Conservation (phyloP, 2,888 invertebrate genomes). For the Yponomeuta cagnagella region DNA sequence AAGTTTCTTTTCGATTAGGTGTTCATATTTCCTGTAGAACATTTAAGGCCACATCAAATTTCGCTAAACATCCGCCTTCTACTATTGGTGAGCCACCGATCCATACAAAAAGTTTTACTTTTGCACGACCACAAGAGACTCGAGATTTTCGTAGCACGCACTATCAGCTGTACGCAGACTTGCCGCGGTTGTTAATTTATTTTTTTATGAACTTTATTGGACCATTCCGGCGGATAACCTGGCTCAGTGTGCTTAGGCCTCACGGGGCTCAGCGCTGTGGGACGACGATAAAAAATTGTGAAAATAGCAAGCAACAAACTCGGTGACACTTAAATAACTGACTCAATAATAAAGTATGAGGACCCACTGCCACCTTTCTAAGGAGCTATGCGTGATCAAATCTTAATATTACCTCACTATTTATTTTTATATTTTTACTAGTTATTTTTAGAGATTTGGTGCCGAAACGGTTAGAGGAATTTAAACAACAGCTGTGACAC, state of each 20-base stretch:
- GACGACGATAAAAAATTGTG: background rate
- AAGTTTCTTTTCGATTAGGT: too few relatives aligned
- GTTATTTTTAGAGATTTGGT: too few relatives aligned
- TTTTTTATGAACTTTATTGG: background rate
- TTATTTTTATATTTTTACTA: too few relatives aligned
- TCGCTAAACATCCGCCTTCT: too few relatives aligned
- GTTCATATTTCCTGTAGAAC: too few relatives aligned
- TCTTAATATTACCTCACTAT: too few relatives aligned
- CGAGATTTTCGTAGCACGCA: background rate
- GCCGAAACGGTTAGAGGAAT: too few relatives aligned
- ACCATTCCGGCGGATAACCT: background rate
- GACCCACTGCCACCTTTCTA: background rate
- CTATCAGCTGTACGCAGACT: background rate
- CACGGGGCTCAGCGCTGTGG: background rate
- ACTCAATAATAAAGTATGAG: background rate
- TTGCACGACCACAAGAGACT: background rate
- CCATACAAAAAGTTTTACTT: background rate
- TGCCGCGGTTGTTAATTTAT: background rate
- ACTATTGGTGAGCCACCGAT: background rate
- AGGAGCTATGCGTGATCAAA: too few relatives aligned
- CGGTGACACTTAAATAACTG: background rate
- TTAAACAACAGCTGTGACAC: too few relatives aligned
- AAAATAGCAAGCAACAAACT: background rate
- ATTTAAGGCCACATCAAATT: too few relatives aligned
- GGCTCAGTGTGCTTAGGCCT: background rate